These are phyloP conservation scores for Dasyurus viverrinus DNA, from an alignment of 2,113 vertebrate genomes.

Conservation along the genomic window DNA sequence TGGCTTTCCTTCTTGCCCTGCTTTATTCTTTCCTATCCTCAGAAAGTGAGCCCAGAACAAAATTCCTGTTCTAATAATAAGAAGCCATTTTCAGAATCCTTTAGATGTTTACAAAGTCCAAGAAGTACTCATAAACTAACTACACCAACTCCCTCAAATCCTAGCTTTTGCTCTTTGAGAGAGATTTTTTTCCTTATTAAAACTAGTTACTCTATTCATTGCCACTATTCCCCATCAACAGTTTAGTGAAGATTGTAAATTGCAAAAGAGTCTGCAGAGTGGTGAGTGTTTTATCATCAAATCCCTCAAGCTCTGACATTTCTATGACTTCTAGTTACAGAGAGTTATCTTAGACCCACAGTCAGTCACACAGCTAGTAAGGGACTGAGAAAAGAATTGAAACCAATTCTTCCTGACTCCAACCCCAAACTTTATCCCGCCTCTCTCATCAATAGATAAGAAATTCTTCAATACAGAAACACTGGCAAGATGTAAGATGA, in stretches of 20 bases:
- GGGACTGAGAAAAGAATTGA: neutral
- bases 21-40: slow-evolving; percentile 40
- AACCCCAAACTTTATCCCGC: neutral
- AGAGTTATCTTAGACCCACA: neutral
- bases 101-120: slow-evolving; percentile 37
- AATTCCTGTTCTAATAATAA: neutral
- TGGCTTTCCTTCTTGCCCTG: neutral
- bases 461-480: neutral
- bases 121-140: neutral
- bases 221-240: slow-evolving; percentile 4
- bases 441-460: neutral
- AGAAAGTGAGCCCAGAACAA: slow-evolving; percentile 41
- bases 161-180: neutral
- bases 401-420: neutral
- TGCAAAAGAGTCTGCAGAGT: neutral
- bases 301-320: neutral
- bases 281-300: slow-evolving; percentile 32
- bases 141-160: neutral
- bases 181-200: slow-evolving; percentile 36
- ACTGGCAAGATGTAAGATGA: neutral
- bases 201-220: slow-evolving; percentile 34
- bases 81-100: neutral
- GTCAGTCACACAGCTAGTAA: neutral
- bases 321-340: neutral
- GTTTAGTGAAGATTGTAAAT: neutral